Evolutionary conservation across 2,113 vertebrate genomes (phyloP).

Genomic region (Erinaceus europaeus): DNA sequence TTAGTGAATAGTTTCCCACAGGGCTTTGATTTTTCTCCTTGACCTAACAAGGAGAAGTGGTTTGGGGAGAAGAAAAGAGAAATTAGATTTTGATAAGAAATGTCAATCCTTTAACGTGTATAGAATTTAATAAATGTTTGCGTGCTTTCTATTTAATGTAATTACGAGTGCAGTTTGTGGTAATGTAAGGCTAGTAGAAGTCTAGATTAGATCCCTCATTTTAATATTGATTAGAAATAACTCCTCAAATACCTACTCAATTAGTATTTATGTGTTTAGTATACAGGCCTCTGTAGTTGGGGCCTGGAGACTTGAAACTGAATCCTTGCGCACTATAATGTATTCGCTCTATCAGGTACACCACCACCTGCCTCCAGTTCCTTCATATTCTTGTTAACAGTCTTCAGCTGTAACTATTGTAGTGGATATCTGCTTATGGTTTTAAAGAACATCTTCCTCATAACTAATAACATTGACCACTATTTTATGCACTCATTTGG

Average conservation of each 20-base stretch:
- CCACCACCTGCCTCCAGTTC: no score
- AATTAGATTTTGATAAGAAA: conserved; percentile 19
- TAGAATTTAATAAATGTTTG: background rate
- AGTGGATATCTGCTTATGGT: background rate
- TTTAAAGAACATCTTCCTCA: no score
- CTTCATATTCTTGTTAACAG: background rate
- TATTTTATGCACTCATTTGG: no score
- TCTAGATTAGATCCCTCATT: background rate
- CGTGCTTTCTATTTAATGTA: conserved; percentile 9
- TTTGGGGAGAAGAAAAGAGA: background rate
- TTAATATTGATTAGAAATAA: background rate
- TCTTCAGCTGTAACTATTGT: background rate
- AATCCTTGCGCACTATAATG: no score
- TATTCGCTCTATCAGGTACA: no score
- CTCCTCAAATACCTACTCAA: background rate
- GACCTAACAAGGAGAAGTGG: background rate
- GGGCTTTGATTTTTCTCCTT: conserved; percentile 4
- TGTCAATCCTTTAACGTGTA: background rate
- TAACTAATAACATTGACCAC: no score
- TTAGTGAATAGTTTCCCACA: conserved; percentile 24
- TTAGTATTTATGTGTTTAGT: background rate
- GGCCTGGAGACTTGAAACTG: no score
- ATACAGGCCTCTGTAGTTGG: no score
- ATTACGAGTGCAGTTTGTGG: background rate
- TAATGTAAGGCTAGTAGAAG: background rate